These are phyloP conservation scores for Aphidius gifuensis DNA, from an alignment of 1,140 invertebrate species.

Conservation along the genomic window DNA sequence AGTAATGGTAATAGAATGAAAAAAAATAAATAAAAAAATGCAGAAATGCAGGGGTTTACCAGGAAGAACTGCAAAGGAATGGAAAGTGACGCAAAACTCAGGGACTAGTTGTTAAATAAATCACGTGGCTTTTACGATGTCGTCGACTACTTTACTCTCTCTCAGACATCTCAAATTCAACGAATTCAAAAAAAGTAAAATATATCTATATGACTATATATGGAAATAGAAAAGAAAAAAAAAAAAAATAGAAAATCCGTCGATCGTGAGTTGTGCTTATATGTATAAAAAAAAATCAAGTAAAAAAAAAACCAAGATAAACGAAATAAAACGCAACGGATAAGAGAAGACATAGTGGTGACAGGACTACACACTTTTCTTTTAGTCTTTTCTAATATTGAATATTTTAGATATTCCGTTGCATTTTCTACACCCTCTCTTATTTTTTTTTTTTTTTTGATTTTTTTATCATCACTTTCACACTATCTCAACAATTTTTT, in stretches of 20 bases:
- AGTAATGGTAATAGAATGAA: too few relatives aligned
- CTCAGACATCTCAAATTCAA: background rate
- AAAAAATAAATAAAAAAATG: too few relatives aligned
- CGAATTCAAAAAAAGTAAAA: background rate
- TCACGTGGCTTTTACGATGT: slow-evolving; percentile 36
- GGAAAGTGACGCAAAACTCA: background rate
- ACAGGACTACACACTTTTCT: background rate
- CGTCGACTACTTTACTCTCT: slow-evolving; percentile 21
- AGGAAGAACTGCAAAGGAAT: too few relatives aligned
- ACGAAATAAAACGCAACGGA: slow-evolving; percentile 7
- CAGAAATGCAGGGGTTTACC: too few relatives aligned
- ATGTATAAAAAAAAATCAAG: background rate
- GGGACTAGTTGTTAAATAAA: slow-evolving; percentile 35
- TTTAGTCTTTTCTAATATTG: slow-evolving; percentile 24
- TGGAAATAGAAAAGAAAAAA: slow-evolving; percentile 1
- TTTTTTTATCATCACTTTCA: background rate
- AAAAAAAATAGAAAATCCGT: background rate
- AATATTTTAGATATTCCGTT: slow-evolving; percentile 30
- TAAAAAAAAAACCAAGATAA: background rate
- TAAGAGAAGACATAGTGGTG: background rate
- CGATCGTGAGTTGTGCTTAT: background rate
- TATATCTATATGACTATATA: background rate
- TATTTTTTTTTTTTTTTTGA: too few relatives aligned
- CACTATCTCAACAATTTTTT: too few relatives aligned
- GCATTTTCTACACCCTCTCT: slow-evolving; percentile 15